Conservation (phyloP, 2,113 vertebrate species). For the Pyxicephalus adspersus region DNA sequence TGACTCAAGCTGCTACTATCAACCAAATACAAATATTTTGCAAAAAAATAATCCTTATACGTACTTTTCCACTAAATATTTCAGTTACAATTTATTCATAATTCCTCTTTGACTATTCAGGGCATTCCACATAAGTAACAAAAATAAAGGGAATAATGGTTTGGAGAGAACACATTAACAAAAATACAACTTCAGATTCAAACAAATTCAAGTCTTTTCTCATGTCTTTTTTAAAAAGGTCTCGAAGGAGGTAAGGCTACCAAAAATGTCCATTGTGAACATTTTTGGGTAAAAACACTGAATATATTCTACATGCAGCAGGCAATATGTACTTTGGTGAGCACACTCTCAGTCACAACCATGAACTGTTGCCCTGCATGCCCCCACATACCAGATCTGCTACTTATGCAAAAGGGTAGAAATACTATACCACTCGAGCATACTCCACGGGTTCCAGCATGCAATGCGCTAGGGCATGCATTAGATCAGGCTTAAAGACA, state of each 20-base stretch:
- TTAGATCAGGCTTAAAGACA: slow-evolving; percentile 77
- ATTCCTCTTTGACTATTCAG: not conserved
- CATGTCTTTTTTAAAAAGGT: no score
- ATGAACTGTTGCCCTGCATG: slow-evolving; percentile 45
- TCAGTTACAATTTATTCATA: not conserved
- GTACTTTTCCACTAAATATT: slow-evolving; percentile 18
- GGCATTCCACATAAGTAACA: not conserved
- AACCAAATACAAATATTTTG: no score
- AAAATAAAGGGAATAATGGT: not conserved
- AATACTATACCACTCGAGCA: slow-evolving; percentile 77
- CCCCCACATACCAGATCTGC: slow-evolving; percentile 57
- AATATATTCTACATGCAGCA: not conserved
- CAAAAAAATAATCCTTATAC: no score
- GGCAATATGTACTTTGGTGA: not conserved
- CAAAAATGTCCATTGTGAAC: slow-evolving; percentile 23
- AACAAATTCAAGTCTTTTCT: no score
- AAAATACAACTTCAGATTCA: not conserved
- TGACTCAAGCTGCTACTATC: no score
- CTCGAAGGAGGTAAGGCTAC: not conserved
- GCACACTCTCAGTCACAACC: not conserved
- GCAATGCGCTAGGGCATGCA: slow-evolving; percentile 79
- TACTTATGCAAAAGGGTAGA: slow-evolving; percentile 59
- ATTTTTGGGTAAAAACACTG: slow-evolving; percentile 22
- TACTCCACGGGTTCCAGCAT: slow-evolving; percentile 80
- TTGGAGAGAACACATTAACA: not conserved